Evolutionary conservation across 2,888 invertebrate species (phyloP), one percentile per base, ranked within the genome.

Genomic region (Cheiracanthium punctorium): DNA sequence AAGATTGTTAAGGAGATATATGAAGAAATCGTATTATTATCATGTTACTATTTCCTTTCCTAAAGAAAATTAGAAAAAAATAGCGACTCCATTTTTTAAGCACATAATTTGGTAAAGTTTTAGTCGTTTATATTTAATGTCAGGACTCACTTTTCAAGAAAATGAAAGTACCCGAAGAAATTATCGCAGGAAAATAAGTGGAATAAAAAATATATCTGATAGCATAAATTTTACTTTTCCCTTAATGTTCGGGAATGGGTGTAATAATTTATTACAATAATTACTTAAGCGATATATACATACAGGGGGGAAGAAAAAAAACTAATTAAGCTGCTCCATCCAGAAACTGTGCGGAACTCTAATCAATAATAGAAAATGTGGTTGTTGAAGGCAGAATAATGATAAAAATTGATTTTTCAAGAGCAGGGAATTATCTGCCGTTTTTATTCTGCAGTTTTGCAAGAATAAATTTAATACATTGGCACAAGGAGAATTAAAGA

Each of bases 281-380:
- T 58, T 58, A 58, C 58, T 24, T 58, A 58, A 58, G 24, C 58
- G 58, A 58, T 58, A 58, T 24, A 24, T n/a, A n/a, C n/a, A n/a
- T n/a, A n/a, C n/a, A n/a, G n/a, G n/a, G n/a, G 20, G 58, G 7
- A 58, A 24, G 12, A 12, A 5, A 58, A 58, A 58, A 58, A 58
- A 58, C 58, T 58, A 58, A 58, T 58, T 58, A 58, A n/a, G 58
- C 58, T 58, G 24, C 58, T 58, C 58, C 24, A 58, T 58, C 58
- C 58, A 24, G 58, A 58, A 58, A 58, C 24, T 24, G 24, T 12
- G 58, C 24, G 24, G 58, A 58, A 58, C 58, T 24, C 10, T 5
- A 58, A 58, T 58, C 58, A 58, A 58, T 58, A 58, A 24, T 20
- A 58, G 58, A 58, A 24, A 58, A 24, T 24, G 20, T 17, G 58